Conservation (phyloP, 1,140 invertebrate species). For the Octopus sinensis region DNA sequence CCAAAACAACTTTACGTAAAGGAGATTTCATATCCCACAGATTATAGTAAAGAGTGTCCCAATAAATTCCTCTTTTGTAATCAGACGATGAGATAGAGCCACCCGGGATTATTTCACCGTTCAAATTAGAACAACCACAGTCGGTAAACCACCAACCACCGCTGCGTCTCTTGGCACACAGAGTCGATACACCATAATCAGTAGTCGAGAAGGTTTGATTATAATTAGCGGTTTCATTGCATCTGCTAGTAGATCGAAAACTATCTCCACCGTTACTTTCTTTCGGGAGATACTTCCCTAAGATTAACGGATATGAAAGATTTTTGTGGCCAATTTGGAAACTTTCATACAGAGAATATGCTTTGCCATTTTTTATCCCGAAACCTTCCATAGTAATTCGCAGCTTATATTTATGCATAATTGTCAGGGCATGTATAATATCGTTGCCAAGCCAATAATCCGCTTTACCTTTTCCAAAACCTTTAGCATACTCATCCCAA, state of each 20-base stretch:
- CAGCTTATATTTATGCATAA: not conserved
- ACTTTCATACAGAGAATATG: not conserved
- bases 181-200: not conserved
- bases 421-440: slow-evolving; percentile 10
- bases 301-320: not conserved
- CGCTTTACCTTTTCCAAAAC: slow-evolving; percentile 28
- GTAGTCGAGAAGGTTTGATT: not conserved
- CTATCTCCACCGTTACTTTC: not conserved
- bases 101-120: not conserved
- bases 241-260: not conserved
- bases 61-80: not conserved
- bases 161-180: not conserved
- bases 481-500: slow-evolving; percentile 30
- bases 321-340: not conserved
- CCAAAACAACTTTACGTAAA: not conserved
- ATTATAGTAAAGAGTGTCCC: not conserved
- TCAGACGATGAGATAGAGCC: not conserved
- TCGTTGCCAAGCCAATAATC: slow-evolving; percentile 34
- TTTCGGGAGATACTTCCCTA: not conserved
- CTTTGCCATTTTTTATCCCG: not conserved
- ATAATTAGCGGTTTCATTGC: not conserved
- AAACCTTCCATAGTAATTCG: not conserved
- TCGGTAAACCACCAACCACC: slow-evolving; percentile 11
- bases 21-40: not conserved
- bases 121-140: slow-evolving; percentile 6